Percentiles rank a stretch among this genome's conserved stretches.
Conservation (phyloP, 30 jellyfish, hydroid and myxozoan species). For the Chironex yamaguchii region DNA sequence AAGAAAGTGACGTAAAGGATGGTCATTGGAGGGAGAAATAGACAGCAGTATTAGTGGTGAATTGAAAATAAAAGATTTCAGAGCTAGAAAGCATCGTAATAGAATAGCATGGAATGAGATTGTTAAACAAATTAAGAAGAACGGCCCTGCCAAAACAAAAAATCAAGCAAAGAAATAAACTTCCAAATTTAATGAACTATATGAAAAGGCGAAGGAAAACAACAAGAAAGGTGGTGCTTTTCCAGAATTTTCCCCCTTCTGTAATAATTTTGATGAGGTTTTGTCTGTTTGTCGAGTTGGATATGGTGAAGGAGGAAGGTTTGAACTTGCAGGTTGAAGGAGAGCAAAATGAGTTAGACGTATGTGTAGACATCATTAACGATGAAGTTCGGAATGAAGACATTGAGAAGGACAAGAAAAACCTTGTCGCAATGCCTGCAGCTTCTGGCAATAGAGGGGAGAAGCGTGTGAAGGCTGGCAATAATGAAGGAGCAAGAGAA, state of each 20-base stretch:
- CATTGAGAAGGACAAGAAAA: too few relatives aligned
- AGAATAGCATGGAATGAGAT: conserved; percentile 15
- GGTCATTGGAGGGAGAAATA: conserved; percentile 43
- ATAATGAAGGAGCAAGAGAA: background rate
- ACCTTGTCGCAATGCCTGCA: too few relatives aligned
- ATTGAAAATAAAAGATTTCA: conserved; percentile 21
- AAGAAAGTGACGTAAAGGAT: too few relatives aligned
- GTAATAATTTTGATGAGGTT: conserved; percentile 40
- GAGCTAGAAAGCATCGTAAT: conserved; percentile 29
- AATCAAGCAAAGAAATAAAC: conserved; percentile 44
- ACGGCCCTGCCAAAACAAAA: conserved; percentile 30
- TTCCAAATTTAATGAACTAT: conserved; percentile 18
- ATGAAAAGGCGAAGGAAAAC: conserved; percentile 57
- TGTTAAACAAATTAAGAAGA: conserved; percentile 4
- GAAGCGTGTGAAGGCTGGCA: conserved; percentile 1
- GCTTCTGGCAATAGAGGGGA: too few relatives aligned
- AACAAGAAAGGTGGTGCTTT: conserved; percentile 60
- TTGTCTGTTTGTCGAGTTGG: conserved; percentile 16
- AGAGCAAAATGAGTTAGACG: too few relatives aligned
- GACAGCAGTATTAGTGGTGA: conserved; percentile 14
- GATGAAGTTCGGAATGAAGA: background rate
- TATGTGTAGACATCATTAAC: background rate
- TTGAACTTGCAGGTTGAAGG: too few relatives aligned
- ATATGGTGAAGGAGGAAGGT: conserved; percentile 43
- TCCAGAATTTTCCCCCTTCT: conserved; percentile 31